A percentile compares a stretch with the other conserved stretches of the same genome.
These are phyloP conservation scores for Leucoraja ocellata DNA, from an alignment of 2,797 vertebrate species.

Conservation along the genomic window DNA sequence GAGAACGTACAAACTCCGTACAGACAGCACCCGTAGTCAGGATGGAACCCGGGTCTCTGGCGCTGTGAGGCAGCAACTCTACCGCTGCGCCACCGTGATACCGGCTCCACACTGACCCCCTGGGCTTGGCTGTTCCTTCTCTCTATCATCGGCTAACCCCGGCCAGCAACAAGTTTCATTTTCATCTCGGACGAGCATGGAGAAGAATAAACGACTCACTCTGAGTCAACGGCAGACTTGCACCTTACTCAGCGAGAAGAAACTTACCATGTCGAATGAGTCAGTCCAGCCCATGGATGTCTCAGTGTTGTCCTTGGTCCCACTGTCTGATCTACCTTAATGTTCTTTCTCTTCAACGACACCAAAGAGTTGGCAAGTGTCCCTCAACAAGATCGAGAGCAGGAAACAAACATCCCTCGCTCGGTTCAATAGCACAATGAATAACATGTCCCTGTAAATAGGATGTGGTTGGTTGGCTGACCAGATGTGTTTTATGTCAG, in stretches of 20 bases:
- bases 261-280: background rate
- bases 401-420: background rate
- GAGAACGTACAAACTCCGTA: too few species aligned
- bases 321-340: background rate
- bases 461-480: slow-evolving; percentile 13
- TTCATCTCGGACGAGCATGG: background rate
- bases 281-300: background rate
- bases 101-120: background rate
- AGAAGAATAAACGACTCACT: background rate
- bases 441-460: background rate
- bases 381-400: background rate
- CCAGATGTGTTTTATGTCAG: background rate
- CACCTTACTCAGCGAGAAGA: background rate
- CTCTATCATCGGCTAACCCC: background rate
- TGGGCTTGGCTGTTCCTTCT: background rate
- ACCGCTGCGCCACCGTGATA: too few species aligned
- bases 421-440: background rate
- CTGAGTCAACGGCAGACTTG: background rate
- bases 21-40: too few species aligned
- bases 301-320: background rate
- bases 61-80: too few species aligned
- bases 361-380: background rate
- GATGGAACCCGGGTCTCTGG: too few species aligned
- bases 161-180: background rate
- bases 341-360: background rate